These are phyloP conservation scores for Danionella cerebrum DNA, from an alignment of 2,113 vertebrate genomes.

Conservation along the genomic window DNA sequence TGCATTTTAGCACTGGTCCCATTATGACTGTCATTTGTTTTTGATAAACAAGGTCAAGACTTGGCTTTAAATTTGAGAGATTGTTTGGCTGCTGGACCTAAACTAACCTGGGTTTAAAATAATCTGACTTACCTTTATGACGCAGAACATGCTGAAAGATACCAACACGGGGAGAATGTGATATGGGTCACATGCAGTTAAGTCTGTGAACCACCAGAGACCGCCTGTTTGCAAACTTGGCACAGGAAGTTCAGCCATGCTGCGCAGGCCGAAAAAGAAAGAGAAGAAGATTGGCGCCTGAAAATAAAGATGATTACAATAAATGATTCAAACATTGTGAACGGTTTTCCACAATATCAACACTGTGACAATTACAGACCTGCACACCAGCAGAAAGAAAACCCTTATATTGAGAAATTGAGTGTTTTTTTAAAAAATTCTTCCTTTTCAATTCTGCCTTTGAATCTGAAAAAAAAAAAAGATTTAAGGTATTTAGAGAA, in stretches of 20 bases:
- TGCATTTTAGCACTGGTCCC: too few species aligned
- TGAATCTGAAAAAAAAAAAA: slow-evolving; percentile 53
- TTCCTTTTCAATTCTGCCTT: slow-evolving; percentile 71
- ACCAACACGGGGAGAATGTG: slow-evolving; percentile 72
- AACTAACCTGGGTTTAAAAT: too few species aligned
- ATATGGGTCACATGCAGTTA: slow-evolving; percentile 71
- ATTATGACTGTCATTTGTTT: too few species aligned
- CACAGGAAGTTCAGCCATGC: slow-evolving; percentile 81
- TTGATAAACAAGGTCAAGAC: too few species aligned
- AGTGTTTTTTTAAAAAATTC: slow-evolving; percentile 77
- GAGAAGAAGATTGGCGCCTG: slow-evolving; percentile 82
- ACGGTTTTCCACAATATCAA: neutral
- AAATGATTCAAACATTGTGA: neutral
- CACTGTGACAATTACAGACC: slow-evolving; percentile 52
- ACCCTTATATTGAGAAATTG: slow-evolving; percentile 69
- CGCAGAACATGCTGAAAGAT: slow-evolving; percentile 75
- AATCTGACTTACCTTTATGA: slow-evolving; percentile 68
- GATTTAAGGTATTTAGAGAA: neutral
- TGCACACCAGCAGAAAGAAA: slow-evolving; percentile 78
- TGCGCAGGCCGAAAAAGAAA: slow-evolving; percentile 81
- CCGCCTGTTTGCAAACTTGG: slow-evolving; percentile 80
- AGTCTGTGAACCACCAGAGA: slow-evolving; percentile 74
- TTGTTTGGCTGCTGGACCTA: too few species aligned
- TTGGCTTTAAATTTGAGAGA: too few species aligned
- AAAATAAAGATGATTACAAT: neutral